Evolutionary conservation across 2,888 invertebrate genomes (phyloP).

Genomic region (Calameuta pallipes): DNA sequence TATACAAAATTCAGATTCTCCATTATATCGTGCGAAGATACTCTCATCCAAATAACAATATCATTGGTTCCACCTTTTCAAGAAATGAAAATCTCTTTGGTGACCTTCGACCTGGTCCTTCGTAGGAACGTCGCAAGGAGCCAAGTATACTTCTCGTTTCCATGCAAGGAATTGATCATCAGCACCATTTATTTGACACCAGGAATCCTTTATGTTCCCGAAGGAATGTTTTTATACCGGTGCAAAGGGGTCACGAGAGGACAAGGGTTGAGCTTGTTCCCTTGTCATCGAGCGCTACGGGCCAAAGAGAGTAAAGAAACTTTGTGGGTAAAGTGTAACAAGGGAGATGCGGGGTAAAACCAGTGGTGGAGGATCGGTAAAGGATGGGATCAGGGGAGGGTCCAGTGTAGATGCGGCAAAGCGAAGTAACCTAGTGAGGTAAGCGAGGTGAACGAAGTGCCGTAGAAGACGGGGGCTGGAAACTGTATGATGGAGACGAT

Average conservation of each 20-base stretch:
- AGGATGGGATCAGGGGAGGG: background rate
- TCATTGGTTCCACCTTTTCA: background rate
- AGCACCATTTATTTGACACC: slow-evolving; percentile 24
- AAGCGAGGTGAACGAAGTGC: background rate
- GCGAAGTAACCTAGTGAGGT: background rate
- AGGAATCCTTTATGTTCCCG: slow-evolving; percentile 23
- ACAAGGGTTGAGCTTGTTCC: slow-evolving; percentile 5
- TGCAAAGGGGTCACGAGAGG: slow-evolving; percentile 1
- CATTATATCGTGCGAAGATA: background rate
- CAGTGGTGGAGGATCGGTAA: background rate
- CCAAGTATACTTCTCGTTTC: slow-evolving; percentile 6
- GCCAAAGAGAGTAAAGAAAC: background rate
- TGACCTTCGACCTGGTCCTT: background rate
- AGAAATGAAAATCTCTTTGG: background rate
- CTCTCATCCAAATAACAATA: background rate
- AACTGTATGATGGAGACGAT: background rate
- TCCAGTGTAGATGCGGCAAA: background rate
- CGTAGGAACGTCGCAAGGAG: background rate
- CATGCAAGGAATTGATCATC: slow-evolving; percentile 25
- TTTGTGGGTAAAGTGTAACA: background rate
- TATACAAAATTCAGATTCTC: background rate
- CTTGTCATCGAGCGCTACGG: slow-evolving; percentile 1
- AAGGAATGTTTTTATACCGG: slow-evolving; percentile 21
- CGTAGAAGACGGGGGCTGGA: background rate
- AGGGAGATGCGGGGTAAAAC: background rate